Base-by-base conservation (phyloP, 2,888 invertebrate species). In the Brachynemurus nebulosus region DNA sequence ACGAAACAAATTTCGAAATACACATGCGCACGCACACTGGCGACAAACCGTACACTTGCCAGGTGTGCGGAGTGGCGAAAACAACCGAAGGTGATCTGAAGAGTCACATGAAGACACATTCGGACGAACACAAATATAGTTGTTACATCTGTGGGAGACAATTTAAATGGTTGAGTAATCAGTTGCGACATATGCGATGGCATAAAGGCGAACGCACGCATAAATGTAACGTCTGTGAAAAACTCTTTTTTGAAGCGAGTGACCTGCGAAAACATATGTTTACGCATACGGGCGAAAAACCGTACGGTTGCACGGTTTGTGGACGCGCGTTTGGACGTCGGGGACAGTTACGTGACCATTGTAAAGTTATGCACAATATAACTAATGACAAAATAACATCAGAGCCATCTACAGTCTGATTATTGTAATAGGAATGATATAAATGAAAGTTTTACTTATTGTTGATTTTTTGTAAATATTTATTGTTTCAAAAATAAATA, bases 271-370 rank as follows among this genome's bases (percentile, higher is more conserved):
- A 57, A 2, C 60, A 61, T 40, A 42, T 55, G 18, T 48, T 59
- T 19, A 55, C 52, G 17, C 60, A 60, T 47, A 60, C 59, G 3
- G 59, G 59, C 1, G 60, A 60, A 47, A 58, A 57, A 46, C 60
- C 60, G 0, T 60, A 59, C 47, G 45, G 51, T 35, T 60, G 60
- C 42, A 44, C 40, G n/a, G 45, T 55, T 9, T 60, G 60, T 47
- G 57, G 57, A 3, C 54, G 56, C 40, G 48, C 53, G 20, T 60
- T 57, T 50, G 53, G 56, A 4, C 60, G 36, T 17, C 14, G 17
- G 17, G 14, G 14, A 12, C 14, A 12, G n/a, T 36, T 36, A 36
- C 16, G 18, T 11, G 17, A 5, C 11, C 36, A 36, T 36, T 36
- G 6, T 14, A 36, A 36, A 30, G 7, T 30, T 11, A 30, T 9